Percentiles rank a stretch among this genome's conserved stretches.
phyloP scores from a whole-genome alignment of 2,113 vertebrate genomes.

The Psephotus haematonotus region DNA sequence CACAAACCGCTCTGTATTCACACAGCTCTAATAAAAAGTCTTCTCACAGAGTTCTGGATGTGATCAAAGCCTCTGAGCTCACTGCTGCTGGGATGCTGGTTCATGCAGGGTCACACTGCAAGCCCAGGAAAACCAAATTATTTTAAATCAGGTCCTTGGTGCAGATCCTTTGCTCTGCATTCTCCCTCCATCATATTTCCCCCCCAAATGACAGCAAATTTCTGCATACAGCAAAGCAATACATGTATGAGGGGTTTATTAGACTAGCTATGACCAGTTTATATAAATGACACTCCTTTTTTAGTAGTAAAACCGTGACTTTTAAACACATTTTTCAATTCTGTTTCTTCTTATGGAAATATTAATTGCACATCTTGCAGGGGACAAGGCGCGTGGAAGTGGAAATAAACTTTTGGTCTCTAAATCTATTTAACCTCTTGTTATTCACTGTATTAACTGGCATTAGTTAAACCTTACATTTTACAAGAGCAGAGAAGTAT shows the following conservation, averaged over 20 bases:
- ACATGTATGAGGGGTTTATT: not conserved
- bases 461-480: not conserved
- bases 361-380: not conserved
- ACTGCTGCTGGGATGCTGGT: not conserved
- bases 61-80: slow-evolving; percentile 8
- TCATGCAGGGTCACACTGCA: not conserved
- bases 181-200: not conserved
- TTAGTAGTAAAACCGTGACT: fast-evolving
- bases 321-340: not conserved
- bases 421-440: not conserved
- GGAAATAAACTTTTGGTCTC: not conserved
- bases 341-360: not conserved
- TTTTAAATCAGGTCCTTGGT: not conserved
- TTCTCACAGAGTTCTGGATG: not conserved
- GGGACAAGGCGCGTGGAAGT: not conserved
- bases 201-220: not conserved
- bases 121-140: not conserved
- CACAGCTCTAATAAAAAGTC: not conserved
- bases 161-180: not conserved
- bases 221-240: not conserved
- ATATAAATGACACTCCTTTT: not conserved
- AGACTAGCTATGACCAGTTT: not conserved
- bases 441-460: not conserved
- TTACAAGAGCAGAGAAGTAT: not conserved
- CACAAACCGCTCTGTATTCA: not conserved